phyloP scores from a whole-genome alignment of 1,140 invertebrate genomes.

The Myzus persicae region DNA sequence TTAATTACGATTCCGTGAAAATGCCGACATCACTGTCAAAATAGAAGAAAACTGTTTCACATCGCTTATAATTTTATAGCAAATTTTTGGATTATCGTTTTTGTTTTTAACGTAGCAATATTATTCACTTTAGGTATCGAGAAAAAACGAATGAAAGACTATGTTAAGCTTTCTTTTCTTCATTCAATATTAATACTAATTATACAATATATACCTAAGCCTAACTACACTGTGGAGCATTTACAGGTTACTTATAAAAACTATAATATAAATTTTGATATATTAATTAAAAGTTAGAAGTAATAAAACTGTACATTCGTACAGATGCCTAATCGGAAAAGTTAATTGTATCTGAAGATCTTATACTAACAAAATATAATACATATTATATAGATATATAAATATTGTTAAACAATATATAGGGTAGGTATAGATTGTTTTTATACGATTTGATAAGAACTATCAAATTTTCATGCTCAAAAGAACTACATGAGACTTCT shows the following conservation, averaged over 20 bases:
- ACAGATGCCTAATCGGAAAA: too few species aligned
- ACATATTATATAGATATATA: too few species aligned
- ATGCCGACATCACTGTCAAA: not conserved
- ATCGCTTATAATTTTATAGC: not conserved
- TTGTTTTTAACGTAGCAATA: not conserved
- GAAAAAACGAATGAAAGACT: not conserved
- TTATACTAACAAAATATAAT: too few species aligned
- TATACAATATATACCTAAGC: not conserved
- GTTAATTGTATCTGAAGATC: too few species aligned
- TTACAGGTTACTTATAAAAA: not conserved
- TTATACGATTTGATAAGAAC: too few species aligned
- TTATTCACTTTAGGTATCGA: not conserved
- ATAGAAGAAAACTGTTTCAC: not conserved
- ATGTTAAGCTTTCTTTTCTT: not conserved
- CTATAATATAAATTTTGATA: not conserved
- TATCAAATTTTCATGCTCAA: too few species aligned
- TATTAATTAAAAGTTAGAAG: not conserved
- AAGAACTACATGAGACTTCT: too few species aligned
- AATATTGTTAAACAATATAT: too few species aligned
- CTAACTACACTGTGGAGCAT: not conserved
- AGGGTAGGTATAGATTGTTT: too few species aligned
- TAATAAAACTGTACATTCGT: too few species aligned
- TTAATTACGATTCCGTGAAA: not conserved
- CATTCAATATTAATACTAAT: not conserved
- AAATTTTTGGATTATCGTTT: not conserved